Evolutionary conservation across 2,888 invertebrate species (phyloP), one percentile per base, ranked within the genome.

Genomic region (Limnephilus lunatus): DNA sequence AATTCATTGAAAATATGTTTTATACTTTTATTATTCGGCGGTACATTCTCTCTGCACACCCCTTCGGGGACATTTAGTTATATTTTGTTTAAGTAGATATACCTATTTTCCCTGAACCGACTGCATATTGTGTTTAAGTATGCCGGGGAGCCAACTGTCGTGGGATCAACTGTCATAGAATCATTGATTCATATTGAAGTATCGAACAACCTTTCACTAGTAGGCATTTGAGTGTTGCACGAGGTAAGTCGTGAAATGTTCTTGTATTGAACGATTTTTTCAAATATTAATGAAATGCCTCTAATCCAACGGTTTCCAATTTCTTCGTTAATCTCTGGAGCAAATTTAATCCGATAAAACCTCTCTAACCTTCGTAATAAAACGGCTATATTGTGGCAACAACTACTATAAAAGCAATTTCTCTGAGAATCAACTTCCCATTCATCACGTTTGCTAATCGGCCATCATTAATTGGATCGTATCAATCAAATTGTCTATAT

Each of bases 241-340:
- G 53, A 68, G 53, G 53, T 7, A 19, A 68, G 53, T 25, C 53
- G 19, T 68, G n/a, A 25, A 25, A 68, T 68, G 68, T 68, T 19
- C 68, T 68, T 25, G 7, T 25, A 25, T 68, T 68, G 25, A 68
- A 68, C 9, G 25, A 9, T 25, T 68, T 68, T 25, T 68, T 68
- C n/a, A 68, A 68, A 68, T 9, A 39, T 39, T 39, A 39, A 39
- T 39, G 39, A 39, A 39, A 68, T 68, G 25, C 25, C 68, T 25
- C 5, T n/a, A 68, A 68, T 68, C 68, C 25, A 83, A 83, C 83
- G 32, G 31, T 83, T 83, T 83, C 39, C 83, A 83, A 83, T 83
- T 83, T 25, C 35, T 30, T 82, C 31, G 30, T 32, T 35, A 68
- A 68, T 68, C 25, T 68, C 68, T 68, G 68, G 68, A 68, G 68